phyloP scores from a whole-genome alignment of 1,140 invertebrate species.

The Coptotermes formosanus region DNA sequence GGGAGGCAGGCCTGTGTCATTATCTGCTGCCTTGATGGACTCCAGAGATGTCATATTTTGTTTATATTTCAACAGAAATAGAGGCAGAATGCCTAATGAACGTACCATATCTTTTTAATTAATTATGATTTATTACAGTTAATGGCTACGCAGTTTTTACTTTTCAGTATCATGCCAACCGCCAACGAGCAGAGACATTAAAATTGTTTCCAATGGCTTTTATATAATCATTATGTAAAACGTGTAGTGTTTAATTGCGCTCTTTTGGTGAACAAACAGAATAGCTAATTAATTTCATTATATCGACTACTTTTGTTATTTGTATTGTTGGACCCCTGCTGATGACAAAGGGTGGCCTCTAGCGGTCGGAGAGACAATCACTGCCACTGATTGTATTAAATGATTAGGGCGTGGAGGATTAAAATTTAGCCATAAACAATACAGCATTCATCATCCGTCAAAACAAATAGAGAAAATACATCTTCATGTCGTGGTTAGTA shows the following conservation, averaged over 20 bases:
- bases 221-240: background rate
- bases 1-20: background rate
- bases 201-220: background rate
- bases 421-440: conserved; percentile 15
- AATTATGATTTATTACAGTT: background rate
- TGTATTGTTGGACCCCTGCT: background rate
- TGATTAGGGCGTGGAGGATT: background rate
- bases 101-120: background rate
- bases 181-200: background rate
- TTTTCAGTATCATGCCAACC: background rate
- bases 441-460: background rate
- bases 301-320: background rate
- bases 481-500: background rate
- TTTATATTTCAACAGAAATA: background rate
- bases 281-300: background rate
- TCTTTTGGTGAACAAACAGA: background rate
- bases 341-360: background rate
- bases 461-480: background rate
- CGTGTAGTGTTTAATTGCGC: background rate
- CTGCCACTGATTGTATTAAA: background rate
- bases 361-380: background rate
- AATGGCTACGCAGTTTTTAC: background rate
- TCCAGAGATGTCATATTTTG: background rate
- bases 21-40: background rate
- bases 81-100: background rate